Base-by-base conservation (phyloP, 2,888 invertebrate genomes). In the Chrysopilus asiliformis region DNA sequence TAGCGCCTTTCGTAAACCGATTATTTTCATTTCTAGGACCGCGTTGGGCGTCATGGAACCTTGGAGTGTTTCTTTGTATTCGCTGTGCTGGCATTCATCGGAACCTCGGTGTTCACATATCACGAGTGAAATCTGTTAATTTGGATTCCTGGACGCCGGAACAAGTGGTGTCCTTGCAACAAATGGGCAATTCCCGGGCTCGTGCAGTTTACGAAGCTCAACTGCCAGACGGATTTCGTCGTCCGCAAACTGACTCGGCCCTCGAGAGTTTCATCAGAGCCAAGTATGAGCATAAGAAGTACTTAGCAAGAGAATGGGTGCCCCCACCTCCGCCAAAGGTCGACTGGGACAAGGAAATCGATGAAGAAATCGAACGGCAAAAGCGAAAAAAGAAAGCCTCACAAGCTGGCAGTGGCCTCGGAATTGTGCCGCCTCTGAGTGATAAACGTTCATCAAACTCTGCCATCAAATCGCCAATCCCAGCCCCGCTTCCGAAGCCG, bases 11-110 rank as follows among this genome's bases (percentile, higher is more conserved):
- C n/a, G n/a, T n/a, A 27, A 36, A 34, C 16, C 31, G 17, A 26
- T 30, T 30, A 30, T 36, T 13, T 22, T 7, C 17, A 12, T 17
- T 37, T 37, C 26, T 57, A 94, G 94, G 97, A 60, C 98, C 98
- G 39, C 76, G 98, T 62, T 98, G 97, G 97, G 95, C 97, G 32
- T 93, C 94, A 46, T 98, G 95, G 94, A 98, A 98, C 65, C 68
- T 98, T 46, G 98, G 98, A 27, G 85, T 98, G 51, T 98, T 98
- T 64, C 69, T 98, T 34, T 98, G 98, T 65, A 98, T 98, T 58
- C 76, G 97, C 37, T 98, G 98, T 66, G 98, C 98, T 10, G 97
- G 97, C 15, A 95, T 98, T 55, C 98, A 98, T 67, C 76, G 98
- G 44, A 97, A 97, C 65, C 73, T 98, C 32, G 98, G 98, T 29